Base-by-base conservation (phyloP, 2,888 invertebrate genomes). In the Crepidodera aurea region DNA sequence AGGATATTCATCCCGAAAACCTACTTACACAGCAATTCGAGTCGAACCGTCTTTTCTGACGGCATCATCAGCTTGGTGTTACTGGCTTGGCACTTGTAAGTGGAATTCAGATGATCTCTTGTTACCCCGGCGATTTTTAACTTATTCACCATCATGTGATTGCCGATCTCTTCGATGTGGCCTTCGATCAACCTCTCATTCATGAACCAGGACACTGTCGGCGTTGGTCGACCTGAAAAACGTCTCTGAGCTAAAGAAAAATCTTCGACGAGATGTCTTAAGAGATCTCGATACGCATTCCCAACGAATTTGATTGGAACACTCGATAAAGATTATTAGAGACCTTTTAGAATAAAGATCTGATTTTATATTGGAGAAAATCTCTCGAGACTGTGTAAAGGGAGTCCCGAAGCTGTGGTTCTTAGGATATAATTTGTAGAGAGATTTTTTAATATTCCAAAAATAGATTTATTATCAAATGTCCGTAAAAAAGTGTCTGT, bases 31-130 rank as follows among this genome's bases (percentile, higher is more conserved):
- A 92, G 87, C 85, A 94, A 87, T 80, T 94, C 93, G 73, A 94
- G 85, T 72, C 91, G 86, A 71, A 94, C 91, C 68, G 88, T 90
- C 78, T 91, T 90, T 80, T 94, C 93, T 59, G 90, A 87, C 1
- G 94, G 93, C 77, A 90, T 88, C 79, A 91, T 92, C 64, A 94
- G 87, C 79, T 93, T 91, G 42, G 94, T 94, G 79, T 94, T 94
- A 60, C 90, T 89, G 8, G 94, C 94, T 80, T 92, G 89, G 78
- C 94, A 94, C 79, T 91, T 92, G 83, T 90, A 94, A 27, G 92
- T 92, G 37, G 92, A 91, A 81, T 94, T 93, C 60, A 93, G 85
- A 72, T 93, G 90, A 64, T 87, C 88, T 69, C 94, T 84, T 69
- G 86, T 87, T 57, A 94, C 85, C 68, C 88, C 87, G 13, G 88